Percentiles rank a stretch among this genome's conserved stretches.
phyloP scores from a whole-genome alignment of 2,797 vertebrate genomes.

The Tragelaphus eurycerus region DNA sequence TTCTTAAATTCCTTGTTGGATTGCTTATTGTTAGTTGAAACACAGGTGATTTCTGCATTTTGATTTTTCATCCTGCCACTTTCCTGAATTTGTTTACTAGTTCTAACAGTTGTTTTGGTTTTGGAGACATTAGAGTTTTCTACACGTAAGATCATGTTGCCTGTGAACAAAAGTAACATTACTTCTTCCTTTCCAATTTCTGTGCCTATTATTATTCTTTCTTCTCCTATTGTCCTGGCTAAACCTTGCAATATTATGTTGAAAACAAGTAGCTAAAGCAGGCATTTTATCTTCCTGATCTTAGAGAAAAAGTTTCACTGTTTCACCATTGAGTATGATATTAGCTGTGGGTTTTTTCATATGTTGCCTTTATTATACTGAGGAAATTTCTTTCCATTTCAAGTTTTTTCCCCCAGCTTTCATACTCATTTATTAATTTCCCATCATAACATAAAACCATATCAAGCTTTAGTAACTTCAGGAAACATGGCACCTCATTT shows the following conservation, averaged over 20 bases:
- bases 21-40: background rate
- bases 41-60: background rate
- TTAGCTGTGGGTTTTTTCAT: background rate
- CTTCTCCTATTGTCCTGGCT: background rate
- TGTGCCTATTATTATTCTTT: background rate
- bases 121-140: background rate
- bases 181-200: too few species aligned
- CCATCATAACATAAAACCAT: background rate
- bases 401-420: background rate
- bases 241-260: background rate
- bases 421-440: background rate
- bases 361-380: background rate
- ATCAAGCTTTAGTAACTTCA: background rate
- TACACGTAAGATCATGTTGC: background rate
- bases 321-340: background rate
- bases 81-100: background rate
- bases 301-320: background rate
- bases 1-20: background rate
- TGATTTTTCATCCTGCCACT: background rate
- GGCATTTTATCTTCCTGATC: background rate
- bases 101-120: background rate
- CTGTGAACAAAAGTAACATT: too few species aligned
- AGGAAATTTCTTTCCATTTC: background rate
- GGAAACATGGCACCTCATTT: background rate
- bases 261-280: background rate